Base-by-base conservation (phyloP, 1,140 invertebrate genomes). In the Drosophila ironensis region DNA sequence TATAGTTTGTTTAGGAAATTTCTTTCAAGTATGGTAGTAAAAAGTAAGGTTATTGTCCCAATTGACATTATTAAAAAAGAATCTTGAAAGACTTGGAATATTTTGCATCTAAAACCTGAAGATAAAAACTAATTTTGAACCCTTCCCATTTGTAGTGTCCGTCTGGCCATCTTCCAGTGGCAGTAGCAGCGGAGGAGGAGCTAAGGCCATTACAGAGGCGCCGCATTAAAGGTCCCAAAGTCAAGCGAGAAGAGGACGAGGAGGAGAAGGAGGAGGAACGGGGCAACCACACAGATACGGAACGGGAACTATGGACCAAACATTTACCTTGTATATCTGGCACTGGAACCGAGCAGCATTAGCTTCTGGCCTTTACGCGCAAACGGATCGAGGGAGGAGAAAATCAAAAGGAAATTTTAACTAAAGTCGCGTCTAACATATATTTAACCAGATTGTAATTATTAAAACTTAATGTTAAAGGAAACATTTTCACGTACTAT, bases 401-500 rank as follows among this genome's bases (percentile, higher is more conserved):
- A 40, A 73, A 52, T 69, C 35, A 69, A 54, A 38, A 20, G 12
- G 42, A 61, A 25, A 53, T 53, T 52, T 63, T 53, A 33, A 82
- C 67, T 59, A 82, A 80, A 74, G 59, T 44, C 19, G 24, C 56
- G 41, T 46, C 25, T 60, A 33, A 22, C 38, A 48, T 67, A 47
- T 67, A 72, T 61, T 63, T 61, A 63, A 70, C 64, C 52, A 54
- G 57, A 59, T 59, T 78, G 53, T 70, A 70, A 70, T 70, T 69
- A 70, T 82, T 72, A 82, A 66, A 71, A 56, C 75, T 37, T 72
- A 68, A 72, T 82, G 76, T 71, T 75, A 71, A 54, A 53, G 25
- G 7, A 60, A 73, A 64, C 57, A 60, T 27, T 52, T 66, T 52
- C 50, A 66, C 22, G 60, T 66, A 64, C 38, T 61, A 56, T 63